These are phyloP conservation scores for Oligia latruncula DNA, from an alignment of 2,888 invertebrate species.

Conservation along the genomic window DNA sequence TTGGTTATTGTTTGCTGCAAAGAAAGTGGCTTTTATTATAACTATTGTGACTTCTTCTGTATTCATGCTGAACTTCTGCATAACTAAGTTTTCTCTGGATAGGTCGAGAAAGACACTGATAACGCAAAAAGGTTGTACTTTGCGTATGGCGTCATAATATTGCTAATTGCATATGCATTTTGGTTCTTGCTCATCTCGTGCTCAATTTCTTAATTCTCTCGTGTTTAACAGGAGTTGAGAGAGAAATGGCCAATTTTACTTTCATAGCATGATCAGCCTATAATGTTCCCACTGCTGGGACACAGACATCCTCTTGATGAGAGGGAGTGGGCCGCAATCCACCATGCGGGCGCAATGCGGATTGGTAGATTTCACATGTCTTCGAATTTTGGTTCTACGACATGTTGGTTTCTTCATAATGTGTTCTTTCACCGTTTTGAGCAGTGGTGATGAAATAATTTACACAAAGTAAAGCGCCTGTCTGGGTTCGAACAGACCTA, in stretches of 20 bases:
- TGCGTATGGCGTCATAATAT: neutral
- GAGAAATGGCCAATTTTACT: neutral
- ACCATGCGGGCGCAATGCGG: too few species aligned
- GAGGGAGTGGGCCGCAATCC: too few species aligned
- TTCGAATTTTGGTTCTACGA: too few species aligned
- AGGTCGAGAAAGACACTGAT: too few species aligned
- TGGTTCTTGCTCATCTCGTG: neutral
- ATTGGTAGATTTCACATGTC: too few species aligned
- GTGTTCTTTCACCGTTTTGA: too few species aligned
- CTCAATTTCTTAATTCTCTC: neutral
- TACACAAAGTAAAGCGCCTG: neutral
- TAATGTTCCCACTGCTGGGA: too few species aligned
- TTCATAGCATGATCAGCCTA: too few species aligned
- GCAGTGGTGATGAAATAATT: neutral
- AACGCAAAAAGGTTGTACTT: neutral
- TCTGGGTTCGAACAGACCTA: neutral
- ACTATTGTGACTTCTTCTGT: neutral
- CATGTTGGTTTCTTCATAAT: too few species aligned
- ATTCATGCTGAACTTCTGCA: neutral
- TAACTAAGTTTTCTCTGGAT: neutral
- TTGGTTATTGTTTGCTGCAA: slow-evolving; percentile 84
- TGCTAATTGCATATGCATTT: neutral
- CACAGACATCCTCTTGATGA: too few species aligned
- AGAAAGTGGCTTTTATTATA: slow-evolving; percentile 10
- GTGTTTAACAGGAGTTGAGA: neutral